These are phyloP conservation scores for Acanthococcus lagerstroemiae DNA, from an alignment of 2,888 invertebrate species.

Conservation along the genomic window DNA sequence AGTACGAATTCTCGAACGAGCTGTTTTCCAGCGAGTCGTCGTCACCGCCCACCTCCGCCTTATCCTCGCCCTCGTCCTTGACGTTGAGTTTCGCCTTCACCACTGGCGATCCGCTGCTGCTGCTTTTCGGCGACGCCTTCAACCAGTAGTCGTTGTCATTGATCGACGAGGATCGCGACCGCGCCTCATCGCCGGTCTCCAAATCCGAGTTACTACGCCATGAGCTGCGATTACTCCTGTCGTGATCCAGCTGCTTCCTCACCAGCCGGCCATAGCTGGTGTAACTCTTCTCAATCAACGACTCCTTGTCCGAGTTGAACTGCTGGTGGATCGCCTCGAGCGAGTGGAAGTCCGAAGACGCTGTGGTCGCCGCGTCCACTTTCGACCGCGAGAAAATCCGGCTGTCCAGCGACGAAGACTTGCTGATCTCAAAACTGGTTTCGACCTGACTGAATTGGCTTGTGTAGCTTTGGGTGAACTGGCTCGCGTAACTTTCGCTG, in stretches of 20 bases:
- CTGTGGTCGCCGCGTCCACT: background rate
- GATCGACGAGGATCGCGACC: constrained; percentile 5
- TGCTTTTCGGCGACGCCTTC: background rate
- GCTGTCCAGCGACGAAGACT: background rate
- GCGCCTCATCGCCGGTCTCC: constrained; percentile 7
- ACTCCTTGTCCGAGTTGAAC: constrained; percentile 23
- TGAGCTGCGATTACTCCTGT: constrained; percentile 14
- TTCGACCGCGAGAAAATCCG: background rate
- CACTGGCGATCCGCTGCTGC: background rate
- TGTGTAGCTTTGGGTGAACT: background rate
- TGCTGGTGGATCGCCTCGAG: constrained; percentile 18
- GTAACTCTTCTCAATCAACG: background rate
- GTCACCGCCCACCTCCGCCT: constrained; percentile 6
- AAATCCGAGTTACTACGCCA: constrained; percentile 12
- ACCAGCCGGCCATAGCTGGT: background rate
- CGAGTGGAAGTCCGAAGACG: background rate
- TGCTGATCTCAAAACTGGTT: background rate
- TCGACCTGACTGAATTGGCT: background rate
- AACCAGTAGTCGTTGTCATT: constrained; percentile 9
- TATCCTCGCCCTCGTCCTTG: background rate
- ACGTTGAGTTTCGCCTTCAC: background rate
- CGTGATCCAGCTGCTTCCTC: background rate
- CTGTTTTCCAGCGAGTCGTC: constrained; percentile 33
- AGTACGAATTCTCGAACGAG: constrained; percentile 33
- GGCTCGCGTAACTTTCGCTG: background rate